These are phyloP conservation scores for Enteromius thamalakanensis DNA, from an alignment of 2,797 vertebrate genomes.

Conservation along the genomic window DNA sequence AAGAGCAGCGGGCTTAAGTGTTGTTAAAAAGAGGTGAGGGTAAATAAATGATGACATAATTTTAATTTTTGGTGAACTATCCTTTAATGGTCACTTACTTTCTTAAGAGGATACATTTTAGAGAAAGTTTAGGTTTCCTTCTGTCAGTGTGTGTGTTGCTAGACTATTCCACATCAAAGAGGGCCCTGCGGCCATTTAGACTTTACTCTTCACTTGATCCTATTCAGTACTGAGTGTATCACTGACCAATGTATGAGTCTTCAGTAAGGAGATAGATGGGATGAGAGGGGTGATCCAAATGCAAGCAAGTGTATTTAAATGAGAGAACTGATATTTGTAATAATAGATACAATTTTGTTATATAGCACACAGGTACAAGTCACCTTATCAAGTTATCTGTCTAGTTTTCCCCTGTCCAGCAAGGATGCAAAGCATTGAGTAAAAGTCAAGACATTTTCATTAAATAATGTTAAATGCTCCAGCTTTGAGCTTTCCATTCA, in stretches of 20 bases:
- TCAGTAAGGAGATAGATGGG: slow-evolving; percentile 13
- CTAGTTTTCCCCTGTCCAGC: neutral
- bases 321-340: neutral
- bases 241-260: slow-evolving; percentile 29
- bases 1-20: neutral
- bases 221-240: neutral
- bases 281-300: slow-evolving; percentile 8
- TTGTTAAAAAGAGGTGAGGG: neutral
- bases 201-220: neutral
- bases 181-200: slow-evolving; percentile 9
- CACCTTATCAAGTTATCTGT: neutral
- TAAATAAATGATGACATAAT: neutral
- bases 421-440: neutral
- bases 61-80: neutral
- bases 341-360: neutral
- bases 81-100: neutral
- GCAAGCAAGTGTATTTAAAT: neutral
- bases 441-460: neutral
- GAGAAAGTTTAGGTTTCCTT: slow-evolving; percentile 27
- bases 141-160: slow-evolving; percentile 13
- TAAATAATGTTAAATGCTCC: neutral
- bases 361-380: neutral
- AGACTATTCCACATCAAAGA: slow-evolving; percentile 17
- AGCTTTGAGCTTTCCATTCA: neutral
- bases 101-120: neutral